phyloP scores from a whole-genome alignment of 2,797 vertebrate species.

The Myotis daubentonii region DNA sequence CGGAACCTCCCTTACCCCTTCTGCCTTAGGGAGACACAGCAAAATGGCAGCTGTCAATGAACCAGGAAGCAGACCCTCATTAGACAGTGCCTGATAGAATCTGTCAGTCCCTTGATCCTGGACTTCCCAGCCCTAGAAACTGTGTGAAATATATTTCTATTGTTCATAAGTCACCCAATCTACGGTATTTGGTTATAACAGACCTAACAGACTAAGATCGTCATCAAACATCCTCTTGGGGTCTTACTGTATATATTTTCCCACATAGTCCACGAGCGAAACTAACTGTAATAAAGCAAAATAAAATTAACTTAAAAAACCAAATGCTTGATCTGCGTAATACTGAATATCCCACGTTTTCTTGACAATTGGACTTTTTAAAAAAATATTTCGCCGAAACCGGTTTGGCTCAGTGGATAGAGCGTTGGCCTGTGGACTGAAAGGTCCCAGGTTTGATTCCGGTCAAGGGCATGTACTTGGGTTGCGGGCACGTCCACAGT shows the following conservation, averaged over 20 bases:
- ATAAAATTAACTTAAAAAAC: not conserved
- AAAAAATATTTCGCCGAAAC: too few relatives aligned
- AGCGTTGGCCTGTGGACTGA: too few relatives aligned
- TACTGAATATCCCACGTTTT: not conserved
- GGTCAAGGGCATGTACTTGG: too few relatives aligned
- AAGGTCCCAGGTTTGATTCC: too few relatives aligned
- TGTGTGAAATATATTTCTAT: not conserved
- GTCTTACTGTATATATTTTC: not conserved
- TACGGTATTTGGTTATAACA: not conserved
- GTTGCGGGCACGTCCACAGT: too few relatives aligned
- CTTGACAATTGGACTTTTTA: not conserved
- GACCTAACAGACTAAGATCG: not conserved
- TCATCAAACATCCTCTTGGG: not conserved
- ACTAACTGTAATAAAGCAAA: not conserved
- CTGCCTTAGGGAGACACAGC: not conserved
- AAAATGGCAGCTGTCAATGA: not conserved
- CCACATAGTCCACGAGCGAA: not conserved
- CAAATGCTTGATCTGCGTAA: not conserved
- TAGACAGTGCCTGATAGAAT: not conserved
- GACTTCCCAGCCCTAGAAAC: not conserved
- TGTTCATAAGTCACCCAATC: not conserved
- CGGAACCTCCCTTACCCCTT: not conserved
- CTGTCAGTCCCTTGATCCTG: not conserved
- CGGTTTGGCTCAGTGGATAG: too few relatives aligned
- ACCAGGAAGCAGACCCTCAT: not conserved